Evolutionary conservation across 2,888 invertebrate genomes (phyloP).

Genomic region (Malthinus seriepunctatus): DNA sequence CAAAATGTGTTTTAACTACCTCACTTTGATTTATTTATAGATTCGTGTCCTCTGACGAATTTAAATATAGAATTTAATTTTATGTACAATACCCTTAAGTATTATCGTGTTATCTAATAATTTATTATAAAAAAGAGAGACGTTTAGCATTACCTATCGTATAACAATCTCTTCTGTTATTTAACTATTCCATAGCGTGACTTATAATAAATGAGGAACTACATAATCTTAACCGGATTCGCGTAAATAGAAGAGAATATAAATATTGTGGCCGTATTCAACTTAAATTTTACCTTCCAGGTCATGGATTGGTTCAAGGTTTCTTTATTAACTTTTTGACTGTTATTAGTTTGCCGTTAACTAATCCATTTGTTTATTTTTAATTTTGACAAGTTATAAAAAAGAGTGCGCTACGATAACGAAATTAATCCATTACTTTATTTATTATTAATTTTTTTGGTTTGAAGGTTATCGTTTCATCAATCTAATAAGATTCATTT

Average conservation of each 20-base stretch:
- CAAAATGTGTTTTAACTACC: too few relatives aligned
- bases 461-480: neutral
- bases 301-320: slow-evolving; percentile 27
- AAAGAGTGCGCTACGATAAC: too few relatives aligned
- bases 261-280: slow-evolving; percentile 3
- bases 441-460: neutral
- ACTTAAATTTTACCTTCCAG: slow-evolving; percentile 19
- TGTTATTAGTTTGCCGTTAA: too few relatives aligned
- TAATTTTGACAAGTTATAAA: too few relatives aligned
- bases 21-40: too few relatives aligned
- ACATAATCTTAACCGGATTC: slow-evolving; percentile 15
- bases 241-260: slow-evolving; percentile 16
- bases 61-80: slow-evolving; percentile 3
- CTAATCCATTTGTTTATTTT: too few relatives aligned
- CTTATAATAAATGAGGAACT: slow-evolving; percentile 16
- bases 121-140: neutral
- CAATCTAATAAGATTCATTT: too few relatives aligned
- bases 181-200: slow-evolving; percentile 18
- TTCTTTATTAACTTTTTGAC: neutral
- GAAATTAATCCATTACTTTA: too few relatives aligned
- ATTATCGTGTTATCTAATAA: slow-evolving; percentile 5
- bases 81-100: neutral
- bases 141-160: neutral
- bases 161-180: slow-evolving; percentile 1
- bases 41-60: too few relatives aligned